Evolutionary conservation across 2,797 vertebrate genomes (phyloP).

Genomic region (Pyrocephalus nanus): DNA sequence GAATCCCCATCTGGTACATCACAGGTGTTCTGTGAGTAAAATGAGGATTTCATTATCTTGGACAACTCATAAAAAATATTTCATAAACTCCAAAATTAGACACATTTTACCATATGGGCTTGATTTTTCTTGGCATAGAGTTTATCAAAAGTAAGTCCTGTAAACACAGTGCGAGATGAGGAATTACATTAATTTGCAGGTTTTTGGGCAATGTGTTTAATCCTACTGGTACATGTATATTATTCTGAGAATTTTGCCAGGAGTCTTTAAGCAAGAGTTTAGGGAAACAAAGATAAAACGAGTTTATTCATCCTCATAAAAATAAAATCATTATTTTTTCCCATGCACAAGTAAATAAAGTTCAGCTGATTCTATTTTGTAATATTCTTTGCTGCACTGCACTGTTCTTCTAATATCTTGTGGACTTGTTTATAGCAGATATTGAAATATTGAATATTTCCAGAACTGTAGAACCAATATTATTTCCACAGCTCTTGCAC

Average conservation of each 20-base stretch:
- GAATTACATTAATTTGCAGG: not conserved
- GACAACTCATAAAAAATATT: not conserved
- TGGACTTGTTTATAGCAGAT: not conserved
- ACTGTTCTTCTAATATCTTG: not conserved
- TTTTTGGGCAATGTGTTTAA: not conserved
- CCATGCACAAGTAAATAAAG: not conserved
- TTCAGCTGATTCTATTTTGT: not conserved
- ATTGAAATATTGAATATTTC: constrained; percentile 13
- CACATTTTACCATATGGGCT: not conserved
- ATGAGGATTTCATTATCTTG: not conserved
- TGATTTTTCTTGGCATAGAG: not conserved
- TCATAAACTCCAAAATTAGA: not conserved
- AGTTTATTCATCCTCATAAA: not conserved
- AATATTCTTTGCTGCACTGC: not conserved
- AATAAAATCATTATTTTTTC: not conserved
- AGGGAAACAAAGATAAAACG: not conserved
- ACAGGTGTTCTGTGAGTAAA: not conserved
- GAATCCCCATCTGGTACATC: not conserved
- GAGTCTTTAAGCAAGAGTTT: not conserved
- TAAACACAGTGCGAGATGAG: not conserved
- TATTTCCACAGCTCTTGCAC: constrained; percentile 11
- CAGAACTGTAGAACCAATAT: not conserved
- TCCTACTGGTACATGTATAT: not conserved
- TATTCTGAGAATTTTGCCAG: not conserved
- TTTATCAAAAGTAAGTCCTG: not conserved